phyloP scores from a whole-genome alignment of 1,140 invertebrate species.

The Fopius arisanus region DNA sequence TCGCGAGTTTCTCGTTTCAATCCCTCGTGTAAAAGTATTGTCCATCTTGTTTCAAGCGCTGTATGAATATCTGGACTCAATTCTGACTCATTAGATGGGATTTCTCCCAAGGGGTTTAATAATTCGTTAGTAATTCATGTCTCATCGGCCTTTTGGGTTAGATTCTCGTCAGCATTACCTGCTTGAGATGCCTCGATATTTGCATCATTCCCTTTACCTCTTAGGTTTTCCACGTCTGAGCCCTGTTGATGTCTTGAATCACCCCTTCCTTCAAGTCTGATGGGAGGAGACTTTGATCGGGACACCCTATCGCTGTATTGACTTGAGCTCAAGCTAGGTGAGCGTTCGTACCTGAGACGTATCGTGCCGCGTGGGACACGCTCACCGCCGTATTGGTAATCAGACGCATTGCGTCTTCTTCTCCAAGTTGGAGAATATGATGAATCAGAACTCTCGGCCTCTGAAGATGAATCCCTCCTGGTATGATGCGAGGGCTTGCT shows the following conservation, averaged over 20 bases:
- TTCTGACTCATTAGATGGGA: too few relatives aligned
- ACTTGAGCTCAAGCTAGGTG: neutral
- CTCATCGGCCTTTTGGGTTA: neutral
- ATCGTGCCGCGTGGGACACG: neutral
- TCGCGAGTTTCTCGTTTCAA: too few relatives aligned
- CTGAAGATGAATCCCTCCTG: neutral
- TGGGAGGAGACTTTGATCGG: neutral
- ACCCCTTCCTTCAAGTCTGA: neutral
- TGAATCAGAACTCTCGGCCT: neutral
- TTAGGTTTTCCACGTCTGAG: neutral
- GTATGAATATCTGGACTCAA: too few relatives aligned
- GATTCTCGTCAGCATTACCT: neutral
- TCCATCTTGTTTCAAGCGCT: too few relatives aligned
- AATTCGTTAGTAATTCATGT: neutral
- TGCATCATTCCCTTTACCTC: neutral
- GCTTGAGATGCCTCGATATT: neutral
- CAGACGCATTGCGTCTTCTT: neutral
- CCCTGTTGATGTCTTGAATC: neutral
- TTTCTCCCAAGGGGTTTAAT: too few relatives aligned
- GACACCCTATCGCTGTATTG: neutral
- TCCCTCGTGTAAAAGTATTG: too few relatives aligned
- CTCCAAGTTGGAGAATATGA: neutral
- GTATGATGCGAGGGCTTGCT: neutral
- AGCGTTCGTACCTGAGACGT: neutral
- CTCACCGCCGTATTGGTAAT: neutral